Conservation (phyloP, 2,113 vertebrate genomes). For the Pluvialis apricaria region DNA sequence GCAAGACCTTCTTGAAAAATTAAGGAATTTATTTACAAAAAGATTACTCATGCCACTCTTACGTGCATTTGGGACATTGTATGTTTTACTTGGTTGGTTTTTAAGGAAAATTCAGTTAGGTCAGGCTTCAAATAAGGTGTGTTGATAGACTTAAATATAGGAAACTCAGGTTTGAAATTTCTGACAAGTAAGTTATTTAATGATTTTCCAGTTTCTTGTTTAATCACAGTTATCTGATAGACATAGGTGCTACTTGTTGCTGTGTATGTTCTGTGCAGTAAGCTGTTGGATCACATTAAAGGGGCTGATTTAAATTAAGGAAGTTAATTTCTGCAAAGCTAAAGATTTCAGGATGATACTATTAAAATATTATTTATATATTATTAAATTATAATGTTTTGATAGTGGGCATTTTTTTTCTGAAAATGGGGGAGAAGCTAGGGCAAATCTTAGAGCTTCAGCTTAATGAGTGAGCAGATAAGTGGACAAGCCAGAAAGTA, state of each 20-base stretch:
- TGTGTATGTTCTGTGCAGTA: neutral
- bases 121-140: neutral
- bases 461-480: neutral
- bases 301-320: neutral
- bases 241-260: neutral
- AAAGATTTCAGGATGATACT: neutral
- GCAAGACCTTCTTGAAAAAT: neutral
- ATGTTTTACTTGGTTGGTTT: neutral
- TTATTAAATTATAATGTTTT: neutral
- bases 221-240: neutral
- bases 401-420: neutral
- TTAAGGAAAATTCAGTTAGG: neutral
- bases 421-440: neutral
- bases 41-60: neutral
- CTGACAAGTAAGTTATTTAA: neutral
- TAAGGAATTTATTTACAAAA: neutral
- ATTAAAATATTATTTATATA: neutral
- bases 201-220: neutral
- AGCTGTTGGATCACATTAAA: neutral
- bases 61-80: neutral
- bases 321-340: neutral
- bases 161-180: neutral
- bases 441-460: neutral
- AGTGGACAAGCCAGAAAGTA: neutral
- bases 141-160: neutral